Conservation (phyloP, 1,140 invertebrate genomes). For the Magallana ariakensis region DNA sequence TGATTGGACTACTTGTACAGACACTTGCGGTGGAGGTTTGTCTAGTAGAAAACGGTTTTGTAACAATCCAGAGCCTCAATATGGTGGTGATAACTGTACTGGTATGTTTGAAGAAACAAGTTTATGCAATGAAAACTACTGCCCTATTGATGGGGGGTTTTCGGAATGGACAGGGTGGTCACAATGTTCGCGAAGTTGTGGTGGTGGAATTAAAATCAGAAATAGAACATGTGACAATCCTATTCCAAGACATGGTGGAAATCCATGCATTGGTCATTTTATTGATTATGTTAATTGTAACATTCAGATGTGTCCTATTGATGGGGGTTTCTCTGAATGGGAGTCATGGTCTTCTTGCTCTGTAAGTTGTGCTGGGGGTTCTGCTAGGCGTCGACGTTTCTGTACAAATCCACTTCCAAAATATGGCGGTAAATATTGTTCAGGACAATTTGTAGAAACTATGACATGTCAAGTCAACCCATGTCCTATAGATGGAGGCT, state of each 20-base stretch:
- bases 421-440: constrained; percentile 30
- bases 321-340: constrained; percentile 32
- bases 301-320: constrained; percentile 11
- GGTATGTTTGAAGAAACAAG: constrained; percentile 45
- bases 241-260: neutral
- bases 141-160: constrained; percentile 61
- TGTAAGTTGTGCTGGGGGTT: neutral
- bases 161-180: constrained; percentile 68
- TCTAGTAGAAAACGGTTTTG: constrained; percentile 79
- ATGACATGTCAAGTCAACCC: constrained; percentile 10
- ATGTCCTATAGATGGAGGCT: constrained; percentile 33
- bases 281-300: constrained; percentile 10
- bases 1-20: neutral
- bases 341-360: constrained; percentile 12
- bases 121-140: constrained; percentile 5
- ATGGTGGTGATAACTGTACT: constrained; percentile 65
- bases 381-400: neutral
- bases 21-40: neutral
- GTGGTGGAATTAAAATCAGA: constrained; percentile 58
- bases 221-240: constrained; percentile 59
- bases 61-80: constrained; percentile 51
- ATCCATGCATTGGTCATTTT: neutral
- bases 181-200: constrained; percentile 67
- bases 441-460: neutral
- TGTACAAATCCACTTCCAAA: constrained; percentile 22